Base-by-base conservation (phyloP, 2,888 invertebrate genomes). In the Phoronis australis region DNA sequence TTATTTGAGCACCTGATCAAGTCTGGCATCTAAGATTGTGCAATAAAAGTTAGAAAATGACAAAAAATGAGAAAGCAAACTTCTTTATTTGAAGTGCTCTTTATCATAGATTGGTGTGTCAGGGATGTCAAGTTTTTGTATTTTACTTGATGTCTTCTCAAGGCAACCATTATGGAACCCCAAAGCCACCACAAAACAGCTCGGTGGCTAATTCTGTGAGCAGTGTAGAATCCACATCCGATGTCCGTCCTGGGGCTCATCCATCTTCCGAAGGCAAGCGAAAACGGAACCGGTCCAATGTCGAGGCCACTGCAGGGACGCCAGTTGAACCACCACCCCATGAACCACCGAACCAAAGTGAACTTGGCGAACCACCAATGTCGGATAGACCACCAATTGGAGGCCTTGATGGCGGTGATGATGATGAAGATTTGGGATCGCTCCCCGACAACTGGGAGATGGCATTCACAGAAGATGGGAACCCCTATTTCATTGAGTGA, bases 391-490 rank as follows among this genome's bases (percentile, higher is more conserved):
- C n/a, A n/a, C n/a, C n/a, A n/a, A n/a, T n/a, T n/a, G 35, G 37
- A 5, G 6, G 4, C 6, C n/a, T 18, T 12, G 49, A 38, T 27
- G 9, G 9, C 9, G 31, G 31, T 15, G 42, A 60, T 6, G 59
- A 58, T 15, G 42, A 60, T 6, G 59, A 58, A n/a, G 62, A 64
- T 40, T 80, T 95, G 48, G 95, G 95, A 20, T 90, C 95, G 1
- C 79, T 97, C 59, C 96, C 96, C 49, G 83, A 86, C 3, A 94
- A 95, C 81, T 97, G 97, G 97, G 96, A 97, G 78, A 91, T 94
- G 75, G 94, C 95, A 3, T 94, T 88, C 73, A 95, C 96, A 12
- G 94, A 95, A 59, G 89, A 90, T 54, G 96, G 96, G 64, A 95
- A 96, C 81, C 86, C 90, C 52, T 97, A 97, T 80, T 97, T 94